phyloP scores from a whole-genome alignment of 1,140 invertebrate species.

The Orchesella cincta region DNA sequence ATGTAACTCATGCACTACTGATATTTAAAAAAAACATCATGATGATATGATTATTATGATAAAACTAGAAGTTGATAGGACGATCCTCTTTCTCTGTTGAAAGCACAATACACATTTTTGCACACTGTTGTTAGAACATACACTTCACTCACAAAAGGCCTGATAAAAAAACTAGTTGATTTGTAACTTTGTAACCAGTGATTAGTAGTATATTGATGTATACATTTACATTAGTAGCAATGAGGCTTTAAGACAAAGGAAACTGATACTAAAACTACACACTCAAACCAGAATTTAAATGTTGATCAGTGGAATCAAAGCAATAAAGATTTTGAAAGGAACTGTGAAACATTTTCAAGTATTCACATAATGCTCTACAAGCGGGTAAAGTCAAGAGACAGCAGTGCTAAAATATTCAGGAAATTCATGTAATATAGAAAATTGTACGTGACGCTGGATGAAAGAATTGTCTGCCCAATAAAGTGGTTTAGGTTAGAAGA shows the following conservation, averaged over 20 bases:
- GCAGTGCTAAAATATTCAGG: neutral
- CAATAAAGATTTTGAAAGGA: neutral
- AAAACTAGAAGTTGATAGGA: too few species aligned
- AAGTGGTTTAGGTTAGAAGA: neutral
- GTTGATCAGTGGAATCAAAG: too few species aligned
- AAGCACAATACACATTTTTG: neutral
- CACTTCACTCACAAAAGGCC: constrained; percentile 1
- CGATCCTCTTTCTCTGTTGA: too few species aligned
- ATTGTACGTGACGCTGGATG: neutral
- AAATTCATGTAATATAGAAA: too few species aligned
- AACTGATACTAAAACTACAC: neutral
- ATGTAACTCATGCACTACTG: too few species aligned
- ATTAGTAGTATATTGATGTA: too few species aligned
- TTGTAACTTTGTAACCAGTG: too few species aligned
- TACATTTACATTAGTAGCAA: too few species aligned
- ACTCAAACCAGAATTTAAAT: neutral
- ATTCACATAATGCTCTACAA: too few species aligned
- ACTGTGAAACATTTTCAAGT: neutral
- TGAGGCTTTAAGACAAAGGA: neutral
- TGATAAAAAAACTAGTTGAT: neutral
- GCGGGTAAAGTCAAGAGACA: neutral
- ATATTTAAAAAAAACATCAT: too few species aligned
- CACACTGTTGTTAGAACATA: neutral
- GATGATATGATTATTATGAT: too few species aligned
- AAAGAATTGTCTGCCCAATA: neutral